Conservation (phyloP, 2,113 vertebrate species). For the Bagarius yarrelli region DNA sequence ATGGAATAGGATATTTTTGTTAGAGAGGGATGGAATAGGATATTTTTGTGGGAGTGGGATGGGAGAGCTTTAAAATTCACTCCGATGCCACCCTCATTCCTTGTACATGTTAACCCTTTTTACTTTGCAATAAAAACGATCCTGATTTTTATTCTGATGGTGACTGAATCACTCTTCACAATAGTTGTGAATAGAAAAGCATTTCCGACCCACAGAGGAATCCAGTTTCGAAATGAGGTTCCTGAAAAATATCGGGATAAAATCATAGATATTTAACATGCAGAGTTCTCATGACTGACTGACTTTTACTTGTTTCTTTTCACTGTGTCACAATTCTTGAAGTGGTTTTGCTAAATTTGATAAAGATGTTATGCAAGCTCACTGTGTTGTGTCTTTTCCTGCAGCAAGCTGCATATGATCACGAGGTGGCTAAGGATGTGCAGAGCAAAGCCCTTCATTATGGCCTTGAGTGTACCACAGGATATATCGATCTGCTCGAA, state of each 20-base stretch:
- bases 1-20: no score
- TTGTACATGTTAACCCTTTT: no score
- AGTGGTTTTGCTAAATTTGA: not conserved
- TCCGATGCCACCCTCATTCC: no score
- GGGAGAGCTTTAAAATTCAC: no score
- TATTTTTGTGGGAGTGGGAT: no score
- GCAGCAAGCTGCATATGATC: conserved; percentile 91
- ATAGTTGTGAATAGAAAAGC: no score
- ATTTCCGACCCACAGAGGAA: no score
- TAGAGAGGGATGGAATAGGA: accelerated
- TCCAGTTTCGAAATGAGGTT: no score
- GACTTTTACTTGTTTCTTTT: not conserved
- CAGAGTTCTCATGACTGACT: not conserved
- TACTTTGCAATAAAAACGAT: no score
- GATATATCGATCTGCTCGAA: conserved; percentile 90
- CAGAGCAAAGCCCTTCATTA: conserved; percentile 82
- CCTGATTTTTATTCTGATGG: no score
- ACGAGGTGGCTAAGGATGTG: conserved; percentile 83
- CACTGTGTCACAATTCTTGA: not conserved
- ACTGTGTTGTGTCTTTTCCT: conserved; percentile 31
- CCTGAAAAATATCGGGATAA: no score
- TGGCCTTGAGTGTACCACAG: conserved; percentile 85
- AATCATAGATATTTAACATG: not conserved
- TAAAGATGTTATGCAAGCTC: not conserved
- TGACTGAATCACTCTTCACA: no score